Evolutionary conservation across 2,113 vertebrate genomes (phyloP).

Genomic region (Zosterops japonicus): DNA sequence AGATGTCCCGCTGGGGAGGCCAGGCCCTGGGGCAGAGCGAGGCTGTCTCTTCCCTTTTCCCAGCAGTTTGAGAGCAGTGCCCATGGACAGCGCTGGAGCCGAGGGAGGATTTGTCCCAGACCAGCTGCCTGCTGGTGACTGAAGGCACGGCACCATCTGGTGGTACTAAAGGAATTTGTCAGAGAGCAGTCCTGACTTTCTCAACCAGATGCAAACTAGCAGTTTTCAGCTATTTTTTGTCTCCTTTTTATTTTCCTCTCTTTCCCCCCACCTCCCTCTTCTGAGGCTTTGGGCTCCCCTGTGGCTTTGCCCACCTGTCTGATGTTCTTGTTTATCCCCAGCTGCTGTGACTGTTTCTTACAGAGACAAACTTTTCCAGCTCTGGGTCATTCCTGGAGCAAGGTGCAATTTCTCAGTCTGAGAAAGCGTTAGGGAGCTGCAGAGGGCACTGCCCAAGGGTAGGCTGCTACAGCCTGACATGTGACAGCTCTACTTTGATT

Average conservation of each 20-base stretch:
- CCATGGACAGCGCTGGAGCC: accelerated
- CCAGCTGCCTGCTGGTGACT: background rate
- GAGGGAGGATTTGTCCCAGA: background rate
- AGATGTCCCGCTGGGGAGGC: background rate
- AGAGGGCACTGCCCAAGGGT: background rate
- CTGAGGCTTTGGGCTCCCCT: background rate
- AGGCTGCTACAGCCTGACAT: background rate
- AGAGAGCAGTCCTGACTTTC: background rate
- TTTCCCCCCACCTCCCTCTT: accelerated
- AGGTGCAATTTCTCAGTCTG: background rate
- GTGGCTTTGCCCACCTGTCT: background rate
- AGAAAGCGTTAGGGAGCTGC: background rate
- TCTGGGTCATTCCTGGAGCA: background rate
- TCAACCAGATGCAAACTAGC: background rate
- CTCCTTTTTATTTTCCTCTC: background rate
- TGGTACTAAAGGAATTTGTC: background rate
- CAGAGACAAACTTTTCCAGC: background rate
- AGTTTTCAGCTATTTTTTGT: background rate
- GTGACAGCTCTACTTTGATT: background rate
- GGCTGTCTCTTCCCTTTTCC: background rate
- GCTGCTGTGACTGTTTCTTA: background rate
- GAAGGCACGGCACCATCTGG: slow-evolving; percentile 48
- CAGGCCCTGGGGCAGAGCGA: background rate
- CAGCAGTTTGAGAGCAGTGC: background rate
- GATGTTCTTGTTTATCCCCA: background rate